Conservation (phyloP, 1,140 invertebrate genomes). For the Aphis gossypii region DNA sequence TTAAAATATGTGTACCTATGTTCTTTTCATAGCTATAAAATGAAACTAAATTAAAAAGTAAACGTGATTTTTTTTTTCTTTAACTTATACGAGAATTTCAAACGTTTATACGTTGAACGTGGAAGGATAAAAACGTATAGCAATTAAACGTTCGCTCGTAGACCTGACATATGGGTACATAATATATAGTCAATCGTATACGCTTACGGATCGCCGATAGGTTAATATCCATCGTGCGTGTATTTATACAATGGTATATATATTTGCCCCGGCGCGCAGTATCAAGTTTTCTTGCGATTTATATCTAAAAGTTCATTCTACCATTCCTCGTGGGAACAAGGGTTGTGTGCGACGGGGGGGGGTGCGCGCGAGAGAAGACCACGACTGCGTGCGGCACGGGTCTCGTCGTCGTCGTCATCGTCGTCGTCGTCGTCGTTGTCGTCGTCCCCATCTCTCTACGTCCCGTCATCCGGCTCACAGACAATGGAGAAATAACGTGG, state of each 20-base stretch:
- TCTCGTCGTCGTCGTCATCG: background rate
- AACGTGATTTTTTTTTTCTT: background rate
- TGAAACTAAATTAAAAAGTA: background rate
- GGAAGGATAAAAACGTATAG: background rate
- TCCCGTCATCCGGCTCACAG: background rate
- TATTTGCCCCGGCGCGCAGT: background rate
- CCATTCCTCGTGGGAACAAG: background rate
- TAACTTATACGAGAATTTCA: background rate
- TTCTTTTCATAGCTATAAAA: background rate
- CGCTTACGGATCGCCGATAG: background rate
- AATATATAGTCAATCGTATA: background rate
- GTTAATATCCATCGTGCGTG: background rate
- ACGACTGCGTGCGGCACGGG: background rate
- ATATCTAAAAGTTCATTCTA: constrained; percentile 29
- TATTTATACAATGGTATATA: background rate
- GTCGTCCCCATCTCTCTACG: background rate
- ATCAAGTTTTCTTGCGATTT: background rate
- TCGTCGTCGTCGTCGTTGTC: background rate
- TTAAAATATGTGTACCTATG: background rate
- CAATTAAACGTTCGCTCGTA: background rate
- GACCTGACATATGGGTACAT: background rate
- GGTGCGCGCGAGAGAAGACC: background rate
- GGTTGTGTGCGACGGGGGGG: background rate
- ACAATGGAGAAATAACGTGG: constrained; percentile 52
- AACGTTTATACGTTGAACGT: background rate